These are phyloP conservation scores for Enhydra lutris DNA, from an alignment of 2,113 vertebrate species.

Conservation along the genomic window DNA sequence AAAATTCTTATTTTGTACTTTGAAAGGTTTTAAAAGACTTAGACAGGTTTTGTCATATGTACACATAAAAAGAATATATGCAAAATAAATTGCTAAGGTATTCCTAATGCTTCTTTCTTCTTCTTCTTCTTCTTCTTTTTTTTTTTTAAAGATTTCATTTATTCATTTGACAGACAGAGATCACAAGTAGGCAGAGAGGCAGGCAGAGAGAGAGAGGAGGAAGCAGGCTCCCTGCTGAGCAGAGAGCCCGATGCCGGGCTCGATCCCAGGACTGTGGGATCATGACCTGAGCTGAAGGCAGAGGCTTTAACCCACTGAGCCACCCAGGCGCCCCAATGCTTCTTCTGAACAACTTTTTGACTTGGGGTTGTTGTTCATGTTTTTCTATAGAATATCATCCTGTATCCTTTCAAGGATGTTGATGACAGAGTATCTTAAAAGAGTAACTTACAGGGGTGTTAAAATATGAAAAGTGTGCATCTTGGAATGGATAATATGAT, in stretches of 20 bases:
- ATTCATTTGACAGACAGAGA: no score
- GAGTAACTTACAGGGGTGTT: background rate
- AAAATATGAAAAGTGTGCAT: background rate
- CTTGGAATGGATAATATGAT: background rate
- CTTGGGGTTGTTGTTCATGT: background rate
- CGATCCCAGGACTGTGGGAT: no score
- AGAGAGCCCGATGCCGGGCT: no score
- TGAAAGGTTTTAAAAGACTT: background rate
- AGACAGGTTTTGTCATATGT: background rate
- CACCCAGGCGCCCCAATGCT: no score
- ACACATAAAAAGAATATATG: background rate
- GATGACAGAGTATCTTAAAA: background rate
- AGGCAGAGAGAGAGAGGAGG: no score
- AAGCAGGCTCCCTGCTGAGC: no score
- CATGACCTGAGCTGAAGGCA: no score
- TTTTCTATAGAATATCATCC: background rate
- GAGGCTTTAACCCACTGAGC: no score
- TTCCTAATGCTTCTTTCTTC: background rate
- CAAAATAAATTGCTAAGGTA: background rate
- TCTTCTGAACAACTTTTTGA: background rate
- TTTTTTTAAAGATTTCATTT: no score
- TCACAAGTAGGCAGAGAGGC: no score
- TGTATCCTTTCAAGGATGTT: background rate
- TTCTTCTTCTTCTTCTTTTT: background rate
- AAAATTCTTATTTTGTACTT: background rate